phyloP scores from a whole-genome alignment of 2,888 invertebrate genomes.

The Trachelus troglodyta region DNA sequence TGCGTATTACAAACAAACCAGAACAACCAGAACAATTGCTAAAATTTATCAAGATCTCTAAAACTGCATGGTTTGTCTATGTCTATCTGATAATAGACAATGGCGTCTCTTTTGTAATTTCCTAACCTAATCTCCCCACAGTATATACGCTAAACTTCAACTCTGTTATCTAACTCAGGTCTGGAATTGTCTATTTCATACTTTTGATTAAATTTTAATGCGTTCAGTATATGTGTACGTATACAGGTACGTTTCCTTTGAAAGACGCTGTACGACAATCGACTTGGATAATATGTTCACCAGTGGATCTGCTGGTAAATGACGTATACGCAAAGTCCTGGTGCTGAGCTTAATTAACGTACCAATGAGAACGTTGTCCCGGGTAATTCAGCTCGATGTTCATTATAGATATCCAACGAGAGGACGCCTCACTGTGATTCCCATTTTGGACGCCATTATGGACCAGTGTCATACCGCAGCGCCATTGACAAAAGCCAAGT shows the following conservation, averaged over 20 bases:
- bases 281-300: not conserved
- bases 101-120: not conserved
- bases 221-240: not conserved
- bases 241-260: not conserved
- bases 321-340: not conserved
- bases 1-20: not conserved
- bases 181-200: not conserved
- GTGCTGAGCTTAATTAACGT: conserved; percentile 35
- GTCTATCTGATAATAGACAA: not conserved
- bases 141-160: not conserved
- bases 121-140: not conserved
- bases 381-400: conserved; percentile 33
- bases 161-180: not conserved
- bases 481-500: not conserved
- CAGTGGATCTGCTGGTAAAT: not conserved
- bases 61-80: too few species aligned
- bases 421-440: not conserved
- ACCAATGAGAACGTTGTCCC: conserved; percentile 28
- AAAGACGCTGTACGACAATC: not conserved
- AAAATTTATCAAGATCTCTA: too few species aligned
- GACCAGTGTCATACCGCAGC: not conserved
- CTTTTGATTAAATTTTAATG: not conserved
- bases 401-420: conserved; percentile 30
- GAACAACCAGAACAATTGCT: too few species aligned
- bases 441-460: not conserved